Conservation (phyloP, 2,113 vertebrate genomes). For the Nyctereutes procyonoides region DNA sequence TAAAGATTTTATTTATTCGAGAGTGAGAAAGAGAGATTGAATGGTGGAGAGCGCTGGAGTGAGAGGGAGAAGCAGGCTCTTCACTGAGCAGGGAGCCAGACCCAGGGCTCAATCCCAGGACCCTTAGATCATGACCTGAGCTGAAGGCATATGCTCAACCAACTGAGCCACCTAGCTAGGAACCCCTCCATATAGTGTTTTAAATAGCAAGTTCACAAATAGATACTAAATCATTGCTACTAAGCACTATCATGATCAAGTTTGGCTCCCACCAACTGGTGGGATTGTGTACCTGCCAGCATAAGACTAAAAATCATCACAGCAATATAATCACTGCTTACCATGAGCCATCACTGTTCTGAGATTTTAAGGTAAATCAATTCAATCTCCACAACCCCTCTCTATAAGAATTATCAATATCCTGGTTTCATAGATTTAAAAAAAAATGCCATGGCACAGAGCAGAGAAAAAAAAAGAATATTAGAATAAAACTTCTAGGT, state of each 20-base stretch:
- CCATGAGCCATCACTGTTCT: background rate
- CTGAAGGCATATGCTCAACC: too few relatives aligned
- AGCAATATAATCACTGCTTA: background rate
- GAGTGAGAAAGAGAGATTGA: too few relatives aligned
- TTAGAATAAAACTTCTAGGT: background rate
- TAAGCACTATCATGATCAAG: background rate
- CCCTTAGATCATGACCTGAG: too few relatives aligned
- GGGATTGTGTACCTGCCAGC: background rate
- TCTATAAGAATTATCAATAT: background rate
- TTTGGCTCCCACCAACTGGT: background rate
- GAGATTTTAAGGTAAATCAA: too few relatives aligned
- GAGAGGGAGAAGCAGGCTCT: too few relatives aligned
- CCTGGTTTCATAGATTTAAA: background rate
- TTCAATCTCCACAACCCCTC: background rate
- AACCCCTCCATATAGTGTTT: too few relatives aligned
- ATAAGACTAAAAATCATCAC: background rate
- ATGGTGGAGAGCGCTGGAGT: too few relatives aligned
- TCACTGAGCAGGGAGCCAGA: too few relatives aligned
- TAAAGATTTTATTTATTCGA: too few relatives aligned
- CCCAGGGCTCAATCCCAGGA: too few relatives aligned
- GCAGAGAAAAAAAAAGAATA: background rate
- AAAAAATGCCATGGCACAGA: background rate
- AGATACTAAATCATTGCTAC: background rate
- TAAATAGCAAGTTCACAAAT: background rate
- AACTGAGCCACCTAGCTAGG: too few relatives aligned